Base-by-base conservation (phyloP, 2,797 vertebrate species). In the Premnoplex brunnescens region DNA sequence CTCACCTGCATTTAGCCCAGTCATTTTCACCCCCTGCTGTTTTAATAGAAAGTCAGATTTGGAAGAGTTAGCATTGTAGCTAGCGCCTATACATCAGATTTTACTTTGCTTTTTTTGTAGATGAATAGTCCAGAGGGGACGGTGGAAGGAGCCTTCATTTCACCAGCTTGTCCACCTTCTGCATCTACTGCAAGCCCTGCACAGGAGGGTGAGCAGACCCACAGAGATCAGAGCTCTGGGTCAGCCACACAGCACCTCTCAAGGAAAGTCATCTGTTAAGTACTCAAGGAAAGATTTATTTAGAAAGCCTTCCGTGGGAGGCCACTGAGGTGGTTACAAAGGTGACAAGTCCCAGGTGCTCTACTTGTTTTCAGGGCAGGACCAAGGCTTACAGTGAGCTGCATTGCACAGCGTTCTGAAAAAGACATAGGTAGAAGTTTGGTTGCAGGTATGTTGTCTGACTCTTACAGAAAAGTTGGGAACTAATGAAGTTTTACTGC, bases 241-340 rank as follows among this genome's bases (percentile, higher is more conserved):
- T 66, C 93, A 95, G 76, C 76, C 49, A 82, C 73, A 74, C 78
- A 76, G 75, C 84, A 49, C 22, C 88, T 88, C 59, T 89, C 67
- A 67, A 72, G 92, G 56, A 89, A 92, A 95, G 55, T 88, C 22
- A 58, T 66, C 85, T 58, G 73, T 48, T 81, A 88, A 76, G 79
- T 73, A 92, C 74, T 93, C 74, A 74, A 71, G 89, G 9, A 22
- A 95, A 91, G 88, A 84, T 90, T 89, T 94, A 94, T 91, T 95
- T 95, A 86, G 83, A 95, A 90, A 91, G 80, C 64, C 74, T 91
- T 88, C 76, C 1, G 49, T 39, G 69, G 91, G 59, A 86, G 85
- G 93, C 82, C 87, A 86, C 69, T 28, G 87, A 94, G 82, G 81
- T 88, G 69, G 79, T 86, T 32, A 73, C 66, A 91, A 95, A 95